phyloP scores from a whole-genome alignment of 2,888 invertebrate genomes.

The Sinotaia quadrata region DNA sequence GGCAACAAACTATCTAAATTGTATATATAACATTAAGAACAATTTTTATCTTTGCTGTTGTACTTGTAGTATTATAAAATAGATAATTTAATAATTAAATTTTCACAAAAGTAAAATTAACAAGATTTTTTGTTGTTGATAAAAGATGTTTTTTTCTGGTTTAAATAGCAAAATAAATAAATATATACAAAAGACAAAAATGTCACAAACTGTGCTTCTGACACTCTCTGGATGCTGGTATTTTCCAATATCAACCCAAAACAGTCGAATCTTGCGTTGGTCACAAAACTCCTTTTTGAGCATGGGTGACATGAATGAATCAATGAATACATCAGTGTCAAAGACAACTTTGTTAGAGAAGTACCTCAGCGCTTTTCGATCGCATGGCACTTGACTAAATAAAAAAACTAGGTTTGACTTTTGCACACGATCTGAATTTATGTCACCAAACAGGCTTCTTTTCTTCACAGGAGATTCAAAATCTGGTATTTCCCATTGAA shows the following conservation, averaged over 20 bases:
- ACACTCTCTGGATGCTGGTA: neutral
- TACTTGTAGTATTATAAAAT: too few relatives aligned
- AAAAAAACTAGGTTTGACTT: conserved; percentile 50
- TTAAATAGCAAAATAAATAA: too few relatives aligned
- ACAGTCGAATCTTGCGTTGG: conserved; percentile 46
- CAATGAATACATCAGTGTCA: conserved; percentile 59
- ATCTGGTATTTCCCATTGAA: conserved; percentile 60
- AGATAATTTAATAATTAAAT: too few relatives aligned
- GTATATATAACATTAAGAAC: too few relatives aligned
- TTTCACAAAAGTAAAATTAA: too few relatives aligned
- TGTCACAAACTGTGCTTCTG: too few relatives aligned
- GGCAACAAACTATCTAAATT: too few relatives aligned
- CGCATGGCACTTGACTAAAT: conserved; percentile 52
- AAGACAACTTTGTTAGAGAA: conserved; percentile 60
- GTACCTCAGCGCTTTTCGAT: conserved; percentile 37
- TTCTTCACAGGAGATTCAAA: conserved; percentile 56
- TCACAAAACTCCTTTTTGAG: conserved; percentile 48
- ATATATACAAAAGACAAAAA: too few relatives aligned
- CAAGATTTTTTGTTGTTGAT: too few relatives aligned
- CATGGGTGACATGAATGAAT: conserved; percentile 55
- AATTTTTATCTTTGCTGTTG: too few relatives aligned
- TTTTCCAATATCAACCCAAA: conserved; percentile 53
- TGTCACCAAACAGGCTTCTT: conserved; percentile 15
- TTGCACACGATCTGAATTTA: neutral
- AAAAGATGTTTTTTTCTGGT: too few relatives aligned